These are phyloP conservation scores for Parus major DNA, from an alignment of 2,113 vertebrate genomes.

Conservation along the genomic window DNA sequence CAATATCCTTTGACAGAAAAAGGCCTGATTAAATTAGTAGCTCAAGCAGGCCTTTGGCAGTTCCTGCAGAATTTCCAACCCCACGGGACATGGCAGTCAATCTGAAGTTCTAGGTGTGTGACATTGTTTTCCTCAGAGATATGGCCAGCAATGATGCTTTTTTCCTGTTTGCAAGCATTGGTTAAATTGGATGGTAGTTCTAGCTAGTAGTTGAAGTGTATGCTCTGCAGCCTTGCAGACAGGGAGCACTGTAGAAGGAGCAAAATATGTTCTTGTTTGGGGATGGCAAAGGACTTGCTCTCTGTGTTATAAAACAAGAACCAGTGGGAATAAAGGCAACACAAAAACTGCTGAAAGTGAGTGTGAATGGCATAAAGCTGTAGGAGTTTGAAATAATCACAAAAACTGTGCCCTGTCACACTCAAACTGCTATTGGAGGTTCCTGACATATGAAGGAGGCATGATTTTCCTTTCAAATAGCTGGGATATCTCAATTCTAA, in stretches of 20 bases:
- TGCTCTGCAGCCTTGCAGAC: not conserved
- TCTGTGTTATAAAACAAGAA: not conserved
- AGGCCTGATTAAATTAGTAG: not conserved
- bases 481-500: not conserved
- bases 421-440: not conserved
- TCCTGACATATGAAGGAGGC: not conserved
- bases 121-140: not conserved
- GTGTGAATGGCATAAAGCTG: not conserved
- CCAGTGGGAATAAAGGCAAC: not conserved
- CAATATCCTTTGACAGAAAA: not conserved
- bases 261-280: not conserved
- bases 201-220: not conserved
- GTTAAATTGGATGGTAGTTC: not conserved
- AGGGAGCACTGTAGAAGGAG: not conserved
- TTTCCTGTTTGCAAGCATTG: not conserved
- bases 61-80: not conserved
- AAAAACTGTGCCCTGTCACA: not conserved
- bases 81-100: not conserved
- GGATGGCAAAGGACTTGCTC: not conserved
- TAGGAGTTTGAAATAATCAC: not conserved
- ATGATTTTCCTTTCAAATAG: not conserved
- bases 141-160: not conserved
- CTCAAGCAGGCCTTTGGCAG: not conserved
- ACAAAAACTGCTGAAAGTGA: not conserved
- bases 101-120: rapidly evolving